Evolutionary conservation across 2,113 vertebrate genomes (phyloP).

Genomic region (Neogobius melanostomus): DNA sequence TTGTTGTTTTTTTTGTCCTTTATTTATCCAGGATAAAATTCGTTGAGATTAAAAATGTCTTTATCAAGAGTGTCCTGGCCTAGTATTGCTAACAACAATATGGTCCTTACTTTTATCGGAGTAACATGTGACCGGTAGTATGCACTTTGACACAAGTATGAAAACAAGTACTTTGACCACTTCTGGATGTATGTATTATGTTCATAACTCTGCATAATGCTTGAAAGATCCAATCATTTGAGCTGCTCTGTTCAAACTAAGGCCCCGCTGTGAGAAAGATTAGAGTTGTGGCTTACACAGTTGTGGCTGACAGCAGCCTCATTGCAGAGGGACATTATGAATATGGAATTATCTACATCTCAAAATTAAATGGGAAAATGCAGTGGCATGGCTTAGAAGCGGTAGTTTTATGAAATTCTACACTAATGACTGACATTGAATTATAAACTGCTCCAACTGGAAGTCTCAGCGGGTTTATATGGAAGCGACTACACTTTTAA

Average conservation of each 20-base stretch:
- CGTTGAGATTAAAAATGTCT: no score
- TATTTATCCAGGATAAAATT: no score
- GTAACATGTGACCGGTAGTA: no score
- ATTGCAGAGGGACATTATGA: constrained; percentile 20
- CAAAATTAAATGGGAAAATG: neutral
- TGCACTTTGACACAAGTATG: no score
- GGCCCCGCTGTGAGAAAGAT: constrained; percentile 32
- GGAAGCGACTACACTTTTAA: constrained; percentile 43
- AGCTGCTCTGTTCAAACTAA: constrained; percentile 19
- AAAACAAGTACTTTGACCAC: no score
- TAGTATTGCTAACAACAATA: no score
- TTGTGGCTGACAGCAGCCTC: constrained; percentile 2
- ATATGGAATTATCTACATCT: neutral
- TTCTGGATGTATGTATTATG: no score
- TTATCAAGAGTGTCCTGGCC: no score
- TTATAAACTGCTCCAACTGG: constrained; percentile 44
- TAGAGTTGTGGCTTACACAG: constrained; percentile 23
- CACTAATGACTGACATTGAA: constrained; percentile 33
- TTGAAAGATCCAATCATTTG: constrained; percentile 4
- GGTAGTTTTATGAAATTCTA: neutral
- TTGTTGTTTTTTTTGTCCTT: no score
- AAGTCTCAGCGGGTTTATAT: constrained; percentile 33
- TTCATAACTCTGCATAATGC: neutral
- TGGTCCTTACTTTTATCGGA: no score
- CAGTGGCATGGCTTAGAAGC: neutral